Base-by-base conservation (phyloP, 2,113 vertebrate species). In the Microcebus ravelobensis region DNA sequence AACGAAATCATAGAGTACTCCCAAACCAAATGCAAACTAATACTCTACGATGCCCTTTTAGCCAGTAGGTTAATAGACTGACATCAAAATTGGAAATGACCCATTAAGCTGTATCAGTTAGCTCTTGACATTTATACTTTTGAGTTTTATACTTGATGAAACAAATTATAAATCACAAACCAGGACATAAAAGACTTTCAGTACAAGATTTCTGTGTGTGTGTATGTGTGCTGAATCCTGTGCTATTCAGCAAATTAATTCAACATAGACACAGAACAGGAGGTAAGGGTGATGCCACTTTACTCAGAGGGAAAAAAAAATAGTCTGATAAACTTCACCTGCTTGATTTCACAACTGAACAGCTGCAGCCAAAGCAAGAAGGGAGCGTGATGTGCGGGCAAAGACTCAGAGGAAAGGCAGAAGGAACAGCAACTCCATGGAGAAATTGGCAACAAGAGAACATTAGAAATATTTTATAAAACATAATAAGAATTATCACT, bases 101-200 rank as follows among this genome's bases (percentile, higher is more conserved):
- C 2, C 0, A 94, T 95, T 90, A 94, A 96, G 21, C 57, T 59
- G 7, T 85, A 73, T 67, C 76, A 86, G 23, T 68, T 96, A 97
- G 92, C 42, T 94, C 92, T 92, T 95, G 94, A 96, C 81, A 92
- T 86, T 94, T 91, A 90, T 34, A 87, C 50, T 77, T 94, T 45
- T 92, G 39, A 91, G 27, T 52, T 96, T 67, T 93, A 42, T 21
- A 81, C 73, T 96, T 52, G 31, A 88, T 25, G 57, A 85, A 97
- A 85, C 80, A 97, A 94, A 92, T 84, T 86, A 95, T 92, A 65
- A 67, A n/a, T 94, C 84, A 81, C 25, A 77, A 98, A 95, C 23
- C 55, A 90, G 11, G 36, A 57, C 8, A 81, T 45, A 94, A 94
- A 95, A 92, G 15, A 42, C 13, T 86, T 95, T 67, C 45, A 88